These are phyloP conservation scores for Plumapathes pennacea DNA, from an alignment of 92 coral and sea anemone species.

Conservation along the genomic window DNA sequence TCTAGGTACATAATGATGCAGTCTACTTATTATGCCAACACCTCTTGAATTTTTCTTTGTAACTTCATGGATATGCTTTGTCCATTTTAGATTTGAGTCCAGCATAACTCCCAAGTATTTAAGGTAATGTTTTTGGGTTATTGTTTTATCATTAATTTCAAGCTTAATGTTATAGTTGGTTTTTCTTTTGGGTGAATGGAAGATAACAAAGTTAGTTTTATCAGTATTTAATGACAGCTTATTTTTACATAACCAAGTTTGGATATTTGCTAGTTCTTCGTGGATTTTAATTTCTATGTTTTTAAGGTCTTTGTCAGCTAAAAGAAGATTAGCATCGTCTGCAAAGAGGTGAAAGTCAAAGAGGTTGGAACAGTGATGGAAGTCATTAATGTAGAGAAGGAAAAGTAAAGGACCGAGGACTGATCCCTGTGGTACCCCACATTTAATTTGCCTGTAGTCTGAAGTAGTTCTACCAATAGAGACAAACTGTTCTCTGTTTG, in stretches of 20 bases:
- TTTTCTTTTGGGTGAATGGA: too few species aligned
- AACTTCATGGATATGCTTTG: too few species aligned
- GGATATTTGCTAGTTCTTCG: slow-evolving; percentile 7
- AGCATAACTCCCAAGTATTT: too few species aligned
- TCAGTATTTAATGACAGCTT: slow-evolving; percentile 13
- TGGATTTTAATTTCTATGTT: slow-evolving; percentile 6
- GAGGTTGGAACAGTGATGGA: slow-evolving; percentile 25
- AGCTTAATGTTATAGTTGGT: too few species aligned
- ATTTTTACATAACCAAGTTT: slow-evolving; percentile 8
- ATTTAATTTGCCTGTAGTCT: slow-evolving; percentile 2
- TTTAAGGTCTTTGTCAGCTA: neutral
- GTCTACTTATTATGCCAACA: neutral
- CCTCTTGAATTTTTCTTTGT: slow-evolving; percentile 13
- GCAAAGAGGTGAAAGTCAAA: slow-evolving; percentile 52
- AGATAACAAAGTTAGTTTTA: too few species aligned
- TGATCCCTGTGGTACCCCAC: slow-evolving; percentile 47
- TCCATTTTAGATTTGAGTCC: too few species aligned
- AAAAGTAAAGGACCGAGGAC: slow-evolving; percentile 43
- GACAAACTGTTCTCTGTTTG: slow-evolving; percentile 42
- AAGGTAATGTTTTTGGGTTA: too few species aligned
- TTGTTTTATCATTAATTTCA: too few species aligned
- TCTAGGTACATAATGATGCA: slow-evolving; percentile 6
- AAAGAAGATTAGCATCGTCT: slow-evolving; percentile 37
- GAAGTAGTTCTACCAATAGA: slow-evolving; percentile 26
- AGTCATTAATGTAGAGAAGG: slow-evolving; percentile 45